Conservation (phyloP, 1,140 invertebrate species). For the Bombus cullumanus region DNA sequence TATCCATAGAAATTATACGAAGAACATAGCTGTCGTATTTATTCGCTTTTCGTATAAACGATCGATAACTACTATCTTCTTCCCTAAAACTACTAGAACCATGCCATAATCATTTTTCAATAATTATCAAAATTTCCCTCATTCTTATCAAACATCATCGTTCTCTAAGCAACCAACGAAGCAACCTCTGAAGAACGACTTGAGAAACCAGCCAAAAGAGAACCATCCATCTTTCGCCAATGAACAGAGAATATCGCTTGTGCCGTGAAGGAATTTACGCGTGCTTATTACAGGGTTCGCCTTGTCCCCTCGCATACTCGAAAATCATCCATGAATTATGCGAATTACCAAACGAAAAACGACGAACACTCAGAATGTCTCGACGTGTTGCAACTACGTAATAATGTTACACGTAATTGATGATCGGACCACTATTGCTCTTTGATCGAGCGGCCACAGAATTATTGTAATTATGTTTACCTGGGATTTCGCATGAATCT, state of each 20-base stretch:
- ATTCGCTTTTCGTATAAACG: no score
- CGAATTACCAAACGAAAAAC: constrained; percentile 17
- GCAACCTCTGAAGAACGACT: background rate
- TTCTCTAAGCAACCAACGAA: no score
- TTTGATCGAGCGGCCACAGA: constrained; percentile 44
- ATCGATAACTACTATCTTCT: no score
- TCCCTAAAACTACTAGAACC: no score
- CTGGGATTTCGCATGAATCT: constrained; percentile 58
- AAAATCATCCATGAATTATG: constrained; percentile 3
- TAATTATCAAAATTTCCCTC: no score
- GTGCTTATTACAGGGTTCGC: constrained; percentile 13
- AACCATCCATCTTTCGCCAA: background rate
- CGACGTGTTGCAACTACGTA: constrained; percentile 8
- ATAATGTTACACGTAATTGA: constrained; percentile 43
- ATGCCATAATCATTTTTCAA: no score
- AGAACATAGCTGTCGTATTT: no score
- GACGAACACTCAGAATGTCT: background rate
- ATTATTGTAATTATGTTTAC: constrained; percentile 65
- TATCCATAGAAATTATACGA: no score
- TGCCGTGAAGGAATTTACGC: constrained; percentile 18
- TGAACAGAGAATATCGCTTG: background rate
- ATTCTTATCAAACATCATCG: no score
- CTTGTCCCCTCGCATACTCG: background rate
- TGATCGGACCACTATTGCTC: constrained; percentile 10
- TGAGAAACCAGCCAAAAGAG: background rate